These are phyloP conservation scores for Gastracanthus pulcherrimus DNA, from an alignment of 2,888 invertebrate species.

Conservation along the genomic window DNA sequence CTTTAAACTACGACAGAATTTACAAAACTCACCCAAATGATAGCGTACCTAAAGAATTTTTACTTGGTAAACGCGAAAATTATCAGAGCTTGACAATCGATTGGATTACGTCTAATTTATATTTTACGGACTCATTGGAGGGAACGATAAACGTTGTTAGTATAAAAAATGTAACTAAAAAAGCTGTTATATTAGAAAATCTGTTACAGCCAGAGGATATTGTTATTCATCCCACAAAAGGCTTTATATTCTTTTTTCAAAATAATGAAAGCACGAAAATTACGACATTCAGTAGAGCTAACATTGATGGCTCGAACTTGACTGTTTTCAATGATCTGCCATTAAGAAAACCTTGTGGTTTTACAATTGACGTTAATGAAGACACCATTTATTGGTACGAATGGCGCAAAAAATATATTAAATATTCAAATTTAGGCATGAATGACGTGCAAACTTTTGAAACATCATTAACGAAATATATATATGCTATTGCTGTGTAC, in stretches of 20 bases:
- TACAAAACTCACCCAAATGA: conserved; percentile 27
- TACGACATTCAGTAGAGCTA: conserved; percentile 11
- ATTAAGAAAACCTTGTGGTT: conserved; percentile 37
- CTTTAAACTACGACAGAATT: conserved; percentile 7
- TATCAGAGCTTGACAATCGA: conserved; percentile 50
- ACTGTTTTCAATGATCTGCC: not conserved
- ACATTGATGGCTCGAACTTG: conserved; percentile 36
- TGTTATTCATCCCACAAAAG: not conserved
- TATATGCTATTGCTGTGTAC: conserved; percentile 18
- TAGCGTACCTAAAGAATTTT: conserved; percentile 21
- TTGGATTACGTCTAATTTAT: conserved; percentile 3
- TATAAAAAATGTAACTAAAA: not conserved
- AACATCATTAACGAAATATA: not conserved
- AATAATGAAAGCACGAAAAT: not conserved
- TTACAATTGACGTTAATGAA: conserved; percentile 30
- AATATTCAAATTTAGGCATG: conserved; percentile 24
- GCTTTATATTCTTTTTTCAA: conserved; percentile 46
- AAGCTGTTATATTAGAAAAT: conserved; percentile 22
- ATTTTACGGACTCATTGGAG: conserved; percentile 18
- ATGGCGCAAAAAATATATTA: conserved; percentile 14
- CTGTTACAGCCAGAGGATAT: conserved; percentile 39
- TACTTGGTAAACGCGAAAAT: conserved; percentile 3
- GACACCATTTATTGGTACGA: conserved; percentile 48
- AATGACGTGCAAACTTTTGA: conserved; percentile 3
- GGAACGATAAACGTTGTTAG: conserved; percentile 26